Base-by-base conservation (phyloP, 2,113 vertebrate species). In the Myanophis thanlyinensis region DNA sequence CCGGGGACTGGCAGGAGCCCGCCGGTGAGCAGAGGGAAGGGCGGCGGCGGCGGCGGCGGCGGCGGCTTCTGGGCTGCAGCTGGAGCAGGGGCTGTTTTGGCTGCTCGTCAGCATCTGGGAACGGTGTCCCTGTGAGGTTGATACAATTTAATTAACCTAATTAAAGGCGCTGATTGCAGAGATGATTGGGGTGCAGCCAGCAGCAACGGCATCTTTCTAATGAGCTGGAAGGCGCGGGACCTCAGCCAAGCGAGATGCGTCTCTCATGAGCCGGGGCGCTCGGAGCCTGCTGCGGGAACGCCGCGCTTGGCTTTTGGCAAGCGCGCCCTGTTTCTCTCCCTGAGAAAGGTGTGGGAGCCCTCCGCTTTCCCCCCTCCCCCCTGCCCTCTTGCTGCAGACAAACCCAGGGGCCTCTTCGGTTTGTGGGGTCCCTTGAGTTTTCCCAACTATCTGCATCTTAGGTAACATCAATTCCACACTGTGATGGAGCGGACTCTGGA, bases 121-220 rank as follows among this genome's bases (percentile, higher is more conserved):
- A 98, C 98, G 98, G 98, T 98, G 98, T 99, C 99, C 99, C 99
- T 99, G 98, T 97, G 98, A 99, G 99, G 98, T 98, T 99, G 98
- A 99, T 99, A 99, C 99, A 99, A 99, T 99, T 99, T 99, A 99
- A 99, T 99, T 99, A 99, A 99, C 98, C 99, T 99, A 99, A 99
- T 99, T 99, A 99, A 99, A 99, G 98, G 98, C 98, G 99, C 99
- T 99, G 99, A 99, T 99, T 99, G 99, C 99, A 98, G 99, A 98
- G 99, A 98, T 99, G 99, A 99, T 99, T 99, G 98, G 98, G 98
- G 98, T 96, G 98, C 98, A 96, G 98, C 99, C 98, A 98, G 98
- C 98, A 99, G 99, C 98, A 98, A 98, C 97, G 98, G 98, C 98
- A 98, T 98, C 98, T 98, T 98, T 97, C 98, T 98, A 98, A 98